phyloP scores from a whole-genome alignment of 2,888 invertebrate genomes.

The Argyresthia albistria region DNA sequence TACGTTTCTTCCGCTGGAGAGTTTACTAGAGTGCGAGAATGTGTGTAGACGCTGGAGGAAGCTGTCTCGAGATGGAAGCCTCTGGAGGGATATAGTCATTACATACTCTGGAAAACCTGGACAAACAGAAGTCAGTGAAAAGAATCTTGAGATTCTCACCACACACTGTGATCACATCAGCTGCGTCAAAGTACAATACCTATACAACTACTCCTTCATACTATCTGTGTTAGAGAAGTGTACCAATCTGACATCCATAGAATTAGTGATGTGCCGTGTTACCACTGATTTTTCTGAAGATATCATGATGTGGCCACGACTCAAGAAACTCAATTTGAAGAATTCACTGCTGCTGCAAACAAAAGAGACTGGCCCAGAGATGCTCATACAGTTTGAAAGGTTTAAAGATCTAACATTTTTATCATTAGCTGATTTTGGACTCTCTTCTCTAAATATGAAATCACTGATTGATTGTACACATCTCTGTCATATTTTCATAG shows the following conservation, averaged over 20 bases:
- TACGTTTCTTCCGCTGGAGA: slow-evolving; percentile 40
- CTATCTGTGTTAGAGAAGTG: slow-evolving; percentile 41
- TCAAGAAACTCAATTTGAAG: slow-evolving; percentile 47
- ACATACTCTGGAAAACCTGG: slow-evolving; percentile 50
- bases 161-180: slow-evolving; percentile 38
- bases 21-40: slow-evolving; percentile 38
- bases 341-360: slow-evolving; percentile 40
- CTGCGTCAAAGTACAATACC: slow-evolving; percentile 48
- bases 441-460: slow-evolving; percentile 38
- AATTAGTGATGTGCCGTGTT: slow-evolving; percentile 56
- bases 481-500: slow-evolving; percentile 49
- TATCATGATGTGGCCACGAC: slow-evolving; percentile 37
- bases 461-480: slow-evolving; percentile 39
- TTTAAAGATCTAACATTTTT: slow-evolving; percentile 41
- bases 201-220: slow-evolving; percentile 40
- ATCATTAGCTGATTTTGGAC: slow-evolving; percentile 53
- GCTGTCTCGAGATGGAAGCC: slow-evolving; percentile 31
- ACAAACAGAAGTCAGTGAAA: slow-evolving; percentile 38
- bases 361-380: slow-evolving; percentile 18
- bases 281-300: slow-evolving; percentile 41
- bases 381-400: slow-evolving; percentile 38
- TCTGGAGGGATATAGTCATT: slow-evolving; percentile 44
- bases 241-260: slow-evolving; percentile 40
- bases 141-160: slow-evolving; percentile 34
- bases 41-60: slow-evolving; percentile 51